Conservation (phyloP, 2,113 vertebrate genomes). For the Solenodon paradoxus region DNA sequence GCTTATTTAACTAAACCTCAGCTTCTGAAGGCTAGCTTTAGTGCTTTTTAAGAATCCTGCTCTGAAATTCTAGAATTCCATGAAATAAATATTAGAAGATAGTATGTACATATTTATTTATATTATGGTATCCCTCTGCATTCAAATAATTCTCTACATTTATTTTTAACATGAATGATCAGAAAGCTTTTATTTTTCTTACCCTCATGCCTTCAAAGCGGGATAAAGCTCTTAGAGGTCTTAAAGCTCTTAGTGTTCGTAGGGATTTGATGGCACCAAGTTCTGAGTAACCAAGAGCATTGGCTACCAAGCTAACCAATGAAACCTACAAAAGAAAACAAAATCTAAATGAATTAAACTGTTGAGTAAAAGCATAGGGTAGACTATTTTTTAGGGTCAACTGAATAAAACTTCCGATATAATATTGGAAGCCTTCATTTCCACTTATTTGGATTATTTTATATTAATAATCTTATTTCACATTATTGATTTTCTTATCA, state of each 20-base stretch:
- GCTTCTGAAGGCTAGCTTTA: not conserved
- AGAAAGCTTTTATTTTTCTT: conserved; percentile 80
- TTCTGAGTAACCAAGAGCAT: conserved; percentile 89
- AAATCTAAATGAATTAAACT: conserved; percentile 28
- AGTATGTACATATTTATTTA: not conserved
- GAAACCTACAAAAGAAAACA: conserved; percentile 87
- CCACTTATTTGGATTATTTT: not conserved
- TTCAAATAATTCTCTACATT: not conserved
- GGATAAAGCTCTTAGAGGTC: conserved; percentile 96
- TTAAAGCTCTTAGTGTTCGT: conserved; percentile 94
- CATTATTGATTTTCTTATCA: not conserved
- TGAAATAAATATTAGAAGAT: not conserved
- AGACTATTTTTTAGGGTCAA: not conserved
- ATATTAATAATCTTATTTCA: not conserved
- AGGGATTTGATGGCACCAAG: conserved; percentile 96
- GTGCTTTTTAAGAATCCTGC: not conserved
- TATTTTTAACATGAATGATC: conserved; percentile 54
- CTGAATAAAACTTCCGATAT: not conserved
- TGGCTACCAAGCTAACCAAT: conserved; percentile 94
- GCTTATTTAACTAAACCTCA: not conserved
- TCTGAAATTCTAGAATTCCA: not conserved
- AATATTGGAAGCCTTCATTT: not conserved
- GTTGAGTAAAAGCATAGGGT: not conserved
- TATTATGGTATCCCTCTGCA: not conserved
- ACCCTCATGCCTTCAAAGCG: conserved; percentile 99